Base-by-base conservation (phyloP, 2,113 vertebrate species). In the Chloroceryle aenea region DNA sequence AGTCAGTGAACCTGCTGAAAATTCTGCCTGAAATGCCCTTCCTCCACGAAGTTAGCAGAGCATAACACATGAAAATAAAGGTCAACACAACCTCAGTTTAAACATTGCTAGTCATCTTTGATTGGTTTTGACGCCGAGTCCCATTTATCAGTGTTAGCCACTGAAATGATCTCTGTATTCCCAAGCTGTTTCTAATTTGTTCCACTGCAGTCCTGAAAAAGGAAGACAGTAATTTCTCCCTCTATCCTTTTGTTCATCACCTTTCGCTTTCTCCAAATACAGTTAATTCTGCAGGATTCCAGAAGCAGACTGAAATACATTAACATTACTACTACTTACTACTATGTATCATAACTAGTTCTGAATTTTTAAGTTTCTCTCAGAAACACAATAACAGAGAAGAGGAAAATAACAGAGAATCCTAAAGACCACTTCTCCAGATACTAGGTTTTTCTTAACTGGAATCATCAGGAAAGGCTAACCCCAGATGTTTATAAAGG, bases 21-120 rank as follows among this genome's bases (percentile, higher is more conserved):
- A 85, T 94, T 93, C 68, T 82, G 72, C 55, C 61, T 84, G 66
- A 93, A 94, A 82, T 3, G 13, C 32, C 42, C 61, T 52, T 78
- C 66, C 63, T 83, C 61, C 76, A 92, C 34, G 85, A 94, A 95
- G 30, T 63, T 56, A 94, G 38, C 23, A 81, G 77, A 96, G 79
- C 74, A 62, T 63, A 92, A 79, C 66, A 68, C 50, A 95, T 72
- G 62, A 96, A 95, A 97, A 92, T 85, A 94, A 95, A 95, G 90
- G 76, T 97, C 73, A 97, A 58, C 2, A 5, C 34, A 87, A 67
- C 50, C 40, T 30, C 43, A 50, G 2, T 45, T 87, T 87, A 61
- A 81, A 36, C 56, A 52, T 6, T 22, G 17, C 22, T 83, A n/a
- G 55, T 66, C 0, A 0, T 81, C 63, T 84, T 88, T 89, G 86